Percentiles rank a stretch among this genome's conserved stretches.
Evolutionary conservation across 1,140 invertebrate species (phyloP).

Genomic region (Aporrectodea caliginosa): DNA sequence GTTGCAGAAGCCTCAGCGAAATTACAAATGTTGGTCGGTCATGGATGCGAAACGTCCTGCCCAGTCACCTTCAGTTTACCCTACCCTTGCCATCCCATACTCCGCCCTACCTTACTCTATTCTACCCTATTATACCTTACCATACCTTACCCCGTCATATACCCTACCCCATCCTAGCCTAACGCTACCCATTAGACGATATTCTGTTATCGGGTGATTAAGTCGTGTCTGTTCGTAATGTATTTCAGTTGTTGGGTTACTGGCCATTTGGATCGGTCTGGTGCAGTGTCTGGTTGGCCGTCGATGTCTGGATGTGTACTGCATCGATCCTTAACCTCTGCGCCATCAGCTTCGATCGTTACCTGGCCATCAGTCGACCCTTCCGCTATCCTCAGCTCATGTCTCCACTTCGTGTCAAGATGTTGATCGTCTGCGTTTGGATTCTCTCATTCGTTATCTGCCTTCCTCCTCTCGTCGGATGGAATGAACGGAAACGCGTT

Average conservation of each 20-base stretch:
- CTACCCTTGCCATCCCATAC: too few species aligned
- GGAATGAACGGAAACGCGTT: constrained; percentile 64
- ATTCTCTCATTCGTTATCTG: constrained; percentile 90
- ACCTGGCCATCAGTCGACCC: constrained; percentile 55
- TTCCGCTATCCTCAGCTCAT: constrained; percentile 47
- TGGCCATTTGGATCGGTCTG: constrained; percentile 42
- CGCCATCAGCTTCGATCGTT: constrained; percentile 57
- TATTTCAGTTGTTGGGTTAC: background rate
- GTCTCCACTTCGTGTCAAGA: constrained; percentile 62
- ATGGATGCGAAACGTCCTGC: too few species aligned
- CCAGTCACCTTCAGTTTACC: too few species aligned
- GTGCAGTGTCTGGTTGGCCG: constrained; percentile 56
- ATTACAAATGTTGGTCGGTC: too few species aligned
- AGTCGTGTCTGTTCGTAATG: too few species aligned
- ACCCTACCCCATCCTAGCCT: too few species aligned
- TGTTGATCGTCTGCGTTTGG: constrained; percentile 93
- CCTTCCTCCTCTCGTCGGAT: constrained; percentile 92
- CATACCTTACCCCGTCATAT: too few species aligned
- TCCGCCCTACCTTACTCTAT: too few species aligned
- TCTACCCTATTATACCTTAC: too few species aligned
- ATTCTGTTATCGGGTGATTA: too few species aligned
- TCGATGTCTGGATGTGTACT: constrained; percentile 56
- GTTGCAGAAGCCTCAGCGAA: too few species aligned
- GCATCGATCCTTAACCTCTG: constrained; percentile 57
- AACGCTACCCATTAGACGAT: too few species aligned